Base-by-base conservation (phyloP, 2,113 vertebrate species). In the Stigmatopora nigra region DNA sequence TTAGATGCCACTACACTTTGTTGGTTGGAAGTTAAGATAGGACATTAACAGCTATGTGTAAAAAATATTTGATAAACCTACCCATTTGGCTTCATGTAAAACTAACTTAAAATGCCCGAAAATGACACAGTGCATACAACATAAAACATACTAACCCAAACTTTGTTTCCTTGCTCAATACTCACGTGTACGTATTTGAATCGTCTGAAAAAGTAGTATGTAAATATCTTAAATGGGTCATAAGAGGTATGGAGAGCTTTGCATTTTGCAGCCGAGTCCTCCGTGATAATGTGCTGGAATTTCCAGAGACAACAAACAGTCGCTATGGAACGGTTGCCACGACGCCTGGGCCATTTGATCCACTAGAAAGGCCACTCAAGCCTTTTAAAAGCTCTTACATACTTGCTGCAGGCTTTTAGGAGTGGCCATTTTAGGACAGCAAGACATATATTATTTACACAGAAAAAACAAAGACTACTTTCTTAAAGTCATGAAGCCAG, bases 281-380 rank as follows among this genome's bases (percentile, higher is more conserved):
- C 7, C 41, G 4, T 49, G 12, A 52, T 1, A 47, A 55, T 10
- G 65, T 20, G 20, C 46, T 11, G 5, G 31, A 45, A n/a, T 61
- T 35, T 2, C 31, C 35, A 55, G 9, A 9, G 53, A 57, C 7
- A 71, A 64, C 69, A 67, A 61, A 61, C 41, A 41, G 72, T 69
- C 69, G 61, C 75, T 73, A 75, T 3, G 20, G 31, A 73, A 63
- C 0, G 12, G 52, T 63, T 13, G 59, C 41, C 59, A 61, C 45
- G 59, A 45, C 19, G 3, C 36, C 38, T 4, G 44, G 5, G 15
- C 38, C 41, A 22, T 45, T 15, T 45, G 12, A 19, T 22, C 17
- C 19, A 61, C 38, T 14, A 45, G 17, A 60, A 44, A 60, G 22
- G 5, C 1, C 47, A 35, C 36, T 62, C 2, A 2, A 65, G 5